Evolutionary conservation across 37 sponge, comb jelly and placozoan species (phyloP).

Genomic region (Ephydatia muelleri): DNA sequence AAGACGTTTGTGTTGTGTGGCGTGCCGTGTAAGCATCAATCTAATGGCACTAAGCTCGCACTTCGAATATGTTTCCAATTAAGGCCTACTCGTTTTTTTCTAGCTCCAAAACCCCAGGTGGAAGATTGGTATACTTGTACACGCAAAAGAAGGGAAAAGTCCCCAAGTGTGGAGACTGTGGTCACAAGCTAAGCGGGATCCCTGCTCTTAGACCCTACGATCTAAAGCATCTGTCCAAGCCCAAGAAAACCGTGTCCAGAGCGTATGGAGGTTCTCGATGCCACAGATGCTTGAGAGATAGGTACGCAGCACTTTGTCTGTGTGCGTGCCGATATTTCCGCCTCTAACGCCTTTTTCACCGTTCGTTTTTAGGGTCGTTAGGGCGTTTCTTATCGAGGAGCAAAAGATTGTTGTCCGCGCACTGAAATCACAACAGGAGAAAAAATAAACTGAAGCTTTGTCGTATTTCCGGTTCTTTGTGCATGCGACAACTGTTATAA

Average conservation of each 20-base stretch:
- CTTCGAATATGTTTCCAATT: not conserved
- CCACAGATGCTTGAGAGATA: conserved; percentile 74
- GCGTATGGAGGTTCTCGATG: conserved; percentile 86
- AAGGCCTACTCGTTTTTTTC: not conserved
- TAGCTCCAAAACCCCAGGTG: conserved; percentile 95
- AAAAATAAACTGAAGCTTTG: not conserved
- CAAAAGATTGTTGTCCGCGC: conserved; percentile 92
- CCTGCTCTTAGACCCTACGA: conserved; percentile 87
- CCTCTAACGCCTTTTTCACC: too few species aligned
- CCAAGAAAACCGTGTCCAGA: conserved; percentile 82
- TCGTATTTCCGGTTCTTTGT: too few species aligned
- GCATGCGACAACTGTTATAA: too few species aligned
- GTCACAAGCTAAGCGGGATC: conserved; percentile 70
- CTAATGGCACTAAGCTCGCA: too few species aligned
- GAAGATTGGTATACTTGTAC: conserved; percentile 88
- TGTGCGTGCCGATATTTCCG: not conserved
- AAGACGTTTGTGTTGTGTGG: not conserved
- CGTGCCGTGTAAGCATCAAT: not conserved
- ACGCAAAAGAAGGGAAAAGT: conserved; percentile 76
- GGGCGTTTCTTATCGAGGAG: conserved; percentile 96
- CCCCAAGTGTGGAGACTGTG: conserved; percentile 80
- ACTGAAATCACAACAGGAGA: conserved; percentile 52
- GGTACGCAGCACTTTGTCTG: conserved; percentile 29
- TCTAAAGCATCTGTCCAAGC: conserved; percentile 73
- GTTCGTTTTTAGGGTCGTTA: conserved; percentile 69